Base-by-base conservation (phyloP, 2,113 vertebrate species). In the Zosterops pallidus region DNA sequence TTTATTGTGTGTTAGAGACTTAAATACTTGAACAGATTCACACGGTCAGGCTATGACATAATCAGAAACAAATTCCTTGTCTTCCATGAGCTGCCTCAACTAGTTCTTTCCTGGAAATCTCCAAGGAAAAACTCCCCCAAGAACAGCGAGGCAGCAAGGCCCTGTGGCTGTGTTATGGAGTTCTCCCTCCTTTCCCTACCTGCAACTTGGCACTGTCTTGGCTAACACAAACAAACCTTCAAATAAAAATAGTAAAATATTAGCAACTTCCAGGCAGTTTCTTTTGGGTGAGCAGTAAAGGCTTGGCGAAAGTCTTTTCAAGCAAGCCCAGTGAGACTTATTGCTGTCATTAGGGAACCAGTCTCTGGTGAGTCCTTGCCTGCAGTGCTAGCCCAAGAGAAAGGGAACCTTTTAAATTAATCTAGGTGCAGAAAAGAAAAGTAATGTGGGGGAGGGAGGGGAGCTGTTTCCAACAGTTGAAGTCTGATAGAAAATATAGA, bases 221-320 rank as follows among this genome's bases (percentile, higher is more conserved):
- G 60, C 42, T 94, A 94, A 90, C 60, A 75, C 31, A 83, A 83
- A 88, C 0, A 11, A 86, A 80, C 37, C 16, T 95, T 91, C 81
- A 88, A 69, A 89, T 49, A 92, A 55, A 89, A 90, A 81, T 49
- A 93, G 47, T 64, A 97, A 89, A 96, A 95, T 90, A 94, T 90
- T 94, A 96, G 79, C 85, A 75, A 57, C 72, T 83, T 92, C 83
- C 71, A 94, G 62, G 57, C 31, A 49, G 68, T 55, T 90, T 91
- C 82, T 89, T 93, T 91, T 71, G 71, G 52, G 49, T 78, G 76
- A 96, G 83, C 60, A 75, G 56, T 42, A 88, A 74, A 95, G 35
- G 22, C 71, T 90, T 90, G 77, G 83, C 60, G 94, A 95, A 93
- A 0, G 1, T 65, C 83, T 94, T 86, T 87, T 97, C 60, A 92